phyloP scores from a whole-genome alignment of 2,888 invertebrate genomes.

The Lithosia quadra region DNA sequence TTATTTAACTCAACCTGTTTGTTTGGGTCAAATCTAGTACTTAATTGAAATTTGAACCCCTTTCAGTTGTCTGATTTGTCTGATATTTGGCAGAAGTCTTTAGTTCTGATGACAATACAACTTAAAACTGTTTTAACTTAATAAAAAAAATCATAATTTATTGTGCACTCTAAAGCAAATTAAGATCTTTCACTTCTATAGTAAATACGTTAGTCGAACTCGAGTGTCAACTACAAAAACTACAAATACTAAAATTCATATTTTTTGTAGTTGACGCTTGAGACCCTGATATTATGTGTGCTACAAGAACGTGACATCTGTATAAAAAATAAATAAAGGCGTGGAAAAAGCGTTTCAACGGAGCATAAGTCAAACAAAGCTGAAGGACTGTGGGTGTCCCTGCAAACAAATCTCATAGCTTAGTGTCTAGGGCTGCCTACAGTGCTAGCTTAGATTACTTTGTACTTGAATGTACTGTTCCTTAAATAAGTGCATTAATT shows the following conservation, averaged over 20 bases:
- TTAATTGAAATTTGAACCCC: too few species aligned
- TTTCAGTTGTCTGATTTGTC: too few species aligned
- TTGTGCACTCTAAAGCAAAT: too few species aligned
- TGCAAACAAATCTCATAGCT: slow-evolving; percentile 53
- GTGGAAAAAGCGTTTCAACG: slow-evolving; percentile 41
- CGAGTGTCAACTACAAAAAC: too few species aligned
- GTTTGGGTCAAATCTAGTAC: too few species aligned
- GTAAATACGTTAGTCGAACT: neutral
- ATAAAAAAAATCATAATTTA: too few species aligned
- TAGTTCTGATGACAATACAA: too few species aligned
- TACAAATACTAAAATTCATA: too few species aligned
- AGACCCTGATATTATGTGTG: slow-evolving; percentile 16
- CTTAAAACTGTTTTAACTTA: too few species aligned
- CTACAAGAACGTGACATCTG: slow-evolving; percentile 25
- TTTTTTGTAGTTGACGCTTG: neutral
- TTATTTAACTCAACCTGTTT: too few species aligned
- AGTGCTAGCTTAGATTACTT: neutral
- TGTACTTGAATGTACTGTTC: neutral
- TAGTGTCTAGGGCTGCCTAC: slow-evolving; percentile 36
- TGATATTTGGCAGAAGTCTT: too few species aligned
- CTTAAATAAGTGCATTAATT: neutral
- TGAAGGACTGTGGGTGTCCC: slow-evolving; percentile 44
- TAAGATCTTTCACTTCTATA: neutral
- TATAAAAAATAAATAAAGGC: slow-evolving; percentile 25
- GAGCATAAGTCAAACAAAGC: slow-evolving; percentile 51